phyloP scores from a whole-genome alignment of 2,888 invertebrate genomes.

The Geotrupes spiniger region DNA sequence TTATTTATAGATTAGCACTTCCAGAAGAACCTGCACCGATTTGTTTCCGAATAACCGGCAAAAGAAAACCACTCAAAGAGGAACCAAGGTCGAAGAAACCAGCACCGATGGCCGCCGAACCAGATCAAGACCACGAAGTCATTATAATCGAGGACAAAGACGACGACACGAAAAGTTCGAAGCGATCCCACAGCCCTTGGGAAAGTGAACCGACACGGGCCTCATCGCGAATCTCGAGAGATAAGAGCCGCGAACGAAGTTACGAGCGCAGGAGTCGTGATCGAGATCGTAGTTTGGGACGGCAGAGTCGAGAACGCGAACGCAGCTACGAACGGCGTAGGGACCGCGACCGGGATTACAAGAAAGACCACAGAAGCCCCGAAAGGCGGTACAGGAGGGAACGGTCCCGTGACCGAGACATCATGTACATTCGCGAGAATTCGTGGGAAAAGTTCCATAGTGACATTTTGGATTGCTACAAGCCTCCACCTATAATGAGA shows the following conservation, averaged over 20 bases:
- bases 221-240: slow-evolving; percentile 17
- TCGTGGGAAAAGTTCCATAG: slow-evolving; percentile 22
- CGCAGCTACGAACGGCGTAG: slow-evolving; percentile 24
- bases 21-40: slow-evolving; percentile 46
- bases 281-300: slow-evolving; percentile 23
- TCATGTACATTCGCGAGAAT: slow-evolving; percentile 10
- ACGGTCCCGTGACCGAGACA: slow-evolving; percentile 10
- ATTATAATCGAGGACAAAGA: slow-evolving; percentile 46
- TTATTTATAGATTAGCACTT: slow-evolving; percentile 35
- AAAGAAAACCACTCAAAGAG: slow-evolving; percentile 27
- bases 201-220: slow-evolving; percentile 36
- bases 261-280: slow-evolving; percentile 37
- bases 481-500: slow-evolving; percentile 42
- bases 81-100: slow-evolving; percentile 30
- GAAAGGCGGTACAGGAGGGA: slow-evolving; percentile 16
- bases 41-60: slow-evolving; percentile 44
- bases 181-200: slow-evolving; percentile 48
- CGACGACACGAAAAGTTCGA: slow-evolving; percentile 27
- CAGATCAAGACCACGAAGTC: slow-evolving; percentile 45
- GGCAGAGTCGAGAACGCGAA: slow-evolving; percentile 30
- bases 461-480: slow-evolving; percentile 35
- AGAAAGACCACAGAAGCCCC: slow-evolving; percentile 21
- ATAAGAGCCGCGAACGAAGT: slow-evolving; percentile 24
- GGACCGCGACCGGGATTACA: slow-evolving; percentile 15
- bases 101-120: slow-evolving; percentile 41